Base-by-base conservation (phyloP, 2,113 vertebrate species). In the Aegotheles bennettii region DNA sequence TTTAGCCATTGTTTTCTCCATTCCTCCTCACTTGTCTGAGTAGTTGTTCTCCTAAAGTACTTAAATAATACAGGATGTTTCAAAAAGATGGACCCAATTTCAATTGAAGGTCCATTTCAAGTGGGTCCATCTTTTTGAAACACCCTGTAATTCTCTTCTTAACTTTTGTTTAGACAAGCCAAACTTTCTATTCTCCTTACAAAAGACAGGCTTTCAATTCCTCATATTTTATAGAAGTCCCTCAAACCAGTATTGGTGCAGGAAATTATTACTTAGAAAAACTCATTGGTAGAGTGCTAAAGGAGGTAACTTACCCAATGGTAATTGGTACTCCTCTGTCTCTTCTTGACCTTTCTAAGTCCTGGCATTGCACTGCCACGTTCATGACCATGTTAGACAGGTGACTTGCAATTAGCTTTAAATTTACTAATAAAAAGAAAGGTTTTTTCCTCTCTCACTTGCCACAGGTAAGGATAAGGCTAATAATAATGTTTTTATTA, bases 311-410 rank as follows among this genome's bases (percentile, higher is more conserved):
- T 26, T 50, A 50, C 48, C 48, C 13, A 13, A 7, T 13, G 53
- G 4, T 40, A 9, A n/a, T 5, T 2, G 1, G 7, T n/a, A 4
- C 5, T 64, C 24, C 63, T 43, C 38, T 18, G 7, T 28, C 26
- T 73, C 36, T n/a, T 85, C 36, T 51, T 80, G 40, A 13, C 56
- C 50, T 78, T 70, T 23, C 31, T 1, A 16, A 43, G 60, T 35
- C 36, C 36, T 38, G 38, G 48, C 60, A 21, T 8, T 43, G 60
- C 54, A 4, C 31, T 92, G 28, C 68, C 38, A 6, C 3, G 26
- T 71, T 56, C 38, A 16, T 78, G 60, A 3, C 65, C 26, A 1
- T 2, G 13, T 56, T 21, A 19, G 63, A 6, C 48, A 40, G n/a
- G 11, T 43, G 28, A 33, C 35, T 65, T 42, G 33, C 47, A 33